These are phyloP conservation scores for Indicator maculatus DNA, from an alignment of 2,113 vertebrate species.

Conservation along the genomic window DNA sequence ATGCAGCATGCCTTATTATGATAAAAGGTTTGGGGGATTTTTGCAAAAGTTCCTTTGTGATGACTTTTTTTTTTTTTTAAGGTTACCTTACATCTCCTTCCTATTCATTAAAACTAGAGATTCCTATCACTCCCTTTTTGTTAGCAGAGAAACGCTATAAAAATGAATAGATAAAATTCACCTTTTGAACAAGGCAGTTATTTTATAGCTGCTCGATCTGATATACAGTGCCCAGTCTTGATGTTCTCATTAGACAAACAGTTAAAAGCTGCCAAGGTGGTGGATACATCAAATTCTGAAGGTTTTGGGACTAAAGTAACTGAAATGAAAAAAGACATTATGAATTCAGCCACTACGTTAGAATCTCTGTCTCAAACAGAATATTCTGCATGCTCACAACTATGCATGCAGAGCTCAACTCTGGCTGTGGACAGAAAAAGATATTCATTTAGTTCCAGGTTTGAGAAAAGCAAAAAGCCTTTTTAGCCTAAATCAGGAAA, in stretches of 20 bases:
- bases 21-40: neutral
- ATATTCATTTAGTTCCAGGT: neutral
- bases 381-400: conserved; percentile 23
- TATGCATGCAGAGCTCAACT: neutral
- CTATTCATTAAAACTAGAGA: conserved; percentile 14
- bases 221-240: neutral
- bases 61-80: neutral
- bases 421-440: neutral
- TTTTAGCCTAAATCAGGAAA: neutral
- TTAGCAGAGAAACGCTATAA: neutral
- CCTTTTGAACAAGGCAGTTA: neutral
- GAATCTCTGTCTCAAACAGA: conserved; percentile 17
- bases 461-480: neutral
- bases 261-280: conserved; percentile 16
- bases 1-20: neutral
- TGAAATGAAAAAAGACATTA: neutral
- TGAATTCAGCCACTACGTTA: conserved; percentile 13
- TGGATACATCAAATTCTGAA: conserved; percentile 8
- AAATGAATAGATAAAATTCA: conserved; percentile 3
- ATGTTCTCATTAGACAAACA: conserved; percentile 36
- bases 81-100: neutral
- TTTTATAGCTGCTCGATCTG: neutral
- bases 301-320: neutral
- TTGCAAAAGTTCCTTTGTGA: neutral
- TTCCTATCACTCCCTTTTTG: neutral